Evolutionary conservation across 2,888 invertebrate species (phyloP), one percentile per base, ranked within the genome.

Genomic region (Pinctada fucata): DNA sequence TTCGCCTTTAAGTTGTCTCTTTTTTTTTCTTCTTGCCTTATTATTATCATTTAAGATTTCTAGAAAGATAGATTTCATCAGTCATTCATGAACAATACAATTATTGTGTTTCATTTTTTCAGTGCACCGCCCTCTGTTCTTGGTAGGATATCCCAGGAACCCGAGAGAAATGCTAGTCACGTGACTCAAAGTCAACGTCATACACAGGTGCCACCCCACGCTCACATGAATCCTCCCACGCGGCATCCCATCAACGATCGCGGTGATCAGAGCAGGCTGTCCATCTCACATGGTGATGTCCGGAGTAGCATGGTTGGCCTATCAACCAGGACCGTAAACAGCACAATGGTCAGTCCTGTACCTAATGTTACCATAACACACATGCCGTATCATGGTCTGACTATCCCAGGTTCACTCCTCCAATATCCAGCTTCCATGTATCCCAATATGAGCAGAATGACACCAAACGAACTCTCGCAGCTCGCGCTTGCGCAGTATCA

Each of bases 381-480:
- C 1, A 70, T 85, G 5, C 82, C 83, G 2, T 81, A 80, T 16
- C 76, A 81, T 3, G 72, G 82, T 2, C 75, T 83, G 3, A 81
- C 83, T 48, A 71, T 89, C 48, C 83, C 86, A 64, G 79, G 85
- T 3, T 83, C 89, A 13, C 75, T 88, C 45, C 52, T 89, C 13
- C 88, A 87, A 45, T 88, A 88, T 73, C 86, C 88, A 2, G 81
- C 83, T 3, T 77, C 84, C 66, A 83, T 84, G 69, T 84, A 83
- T 76, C 82, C 77, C 48, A 75, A 79, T 50, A 79, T 77, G 76
- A 81, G 75, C 31, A 49, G 73, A n/a, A 82, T 72, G 50, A 79
- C 81, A 58, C 74, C 79, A 4, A 77, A 78, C 31, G 85, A 86
- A 48, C 51, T 86, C 8, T 79, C 82, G 50, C 85, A 85, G 16